Evolutionary conservation across 53 echinoderm and acorn worm species (phyloP).

Genomic region (Echinometra lucunter): DNA sequence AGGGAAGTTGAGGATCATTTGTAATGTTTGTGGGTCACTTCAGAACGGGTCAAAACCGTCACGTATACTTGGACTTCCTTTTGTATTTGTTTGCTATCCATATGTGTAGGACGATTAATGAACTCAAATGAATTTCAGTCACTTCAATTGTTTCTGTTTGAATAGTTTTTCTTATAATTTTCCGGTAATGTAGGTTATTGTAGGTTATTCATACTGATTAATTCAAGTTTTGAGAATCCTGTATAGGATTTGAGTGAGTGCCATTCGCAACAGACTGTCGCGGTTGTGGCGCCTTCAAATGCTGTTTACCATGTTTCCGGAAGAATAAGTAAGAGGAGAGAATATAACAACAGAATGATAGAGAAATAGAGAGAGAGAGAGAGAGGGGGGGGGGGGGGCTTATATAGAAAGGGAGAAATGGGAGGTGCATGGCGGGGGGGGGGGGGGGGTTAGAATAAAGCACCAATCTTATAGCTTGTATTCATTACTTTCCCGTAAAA

Average conservation of each 20-base stretch:
- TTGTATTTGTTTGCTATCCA: neutral
- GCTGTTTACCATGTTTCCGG: no score
- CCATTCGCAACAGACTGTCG: neutral
- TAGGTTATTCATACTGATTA: neutral
- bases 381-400: no score
- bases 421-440: no score
- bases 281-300: neutral
- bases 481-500: no score
- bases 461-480: no score
- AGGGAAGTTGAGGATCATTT: neutral
- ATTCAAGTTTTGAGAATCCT: neutral
- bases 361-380: no score
- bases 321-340: no score
- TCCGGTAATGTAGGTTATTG: neutral
- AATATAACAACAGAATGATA: no score
- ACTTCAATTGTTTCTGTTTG: no score
- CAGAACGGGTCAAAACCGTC: conserved; percentile 20
- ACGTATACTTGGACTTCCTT: neutral
- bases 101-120: neutral
- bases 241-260: neutral
- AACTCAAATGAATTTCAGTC: neutral
- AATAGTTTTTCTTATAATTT: no score
- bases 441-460: no score
- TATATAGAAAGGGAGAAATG: no score
- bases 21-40: neutral